These are phyloP conservation scores for Armadillidium nasatum DNA, from an alignment of 1,140 invertebrate genomes.

Conservation along the genomic window DNA sequence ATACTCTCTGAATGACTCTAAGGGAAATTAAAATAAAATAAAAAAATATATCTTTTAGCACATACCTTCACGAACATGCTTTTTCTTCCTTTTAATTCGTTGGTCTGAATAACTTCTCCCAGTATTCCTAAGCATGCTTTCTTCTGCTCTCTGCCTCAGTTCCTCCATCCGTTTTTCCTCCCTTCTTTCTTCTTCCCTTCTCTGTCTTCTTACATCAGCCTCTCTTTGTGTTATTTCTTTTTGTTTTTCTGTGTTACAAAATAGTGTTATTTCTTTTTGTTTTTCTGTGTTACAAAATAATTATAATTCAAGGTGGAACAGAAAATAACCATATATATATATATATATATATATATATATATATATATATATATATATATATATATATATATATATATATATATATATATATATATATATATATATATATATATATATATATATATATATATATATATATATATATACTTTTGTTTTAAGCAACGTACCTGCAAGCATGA, in stretches of 20 bases:
- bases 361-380: neutral
- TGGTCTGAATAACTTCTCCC: neutral
- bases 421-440: no score
- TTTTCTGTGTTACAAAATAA: neutral
- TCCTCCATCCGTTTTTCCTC: neutral
- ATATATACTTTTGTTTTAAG: no score
- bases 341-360: neutral
- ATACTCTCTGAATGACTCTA: no score
- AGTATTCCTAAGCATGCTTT: neutral
- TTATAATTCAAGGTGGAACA: no score
- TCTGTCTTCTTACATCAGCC: constrained; percentile 1
- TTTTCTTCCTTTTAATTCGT: neutral
- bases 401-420: no score
- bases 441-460: no score
- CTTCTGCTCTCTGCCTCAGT: neutral
- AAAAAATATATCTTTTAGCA: no score
- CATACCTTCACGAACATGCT: neutral
- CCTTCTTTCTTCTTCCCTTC: constrained; percentile 2
- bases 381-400: neutral
- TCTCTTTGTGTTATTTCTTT: constrained; percentile 2
- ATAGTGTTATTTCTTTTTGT: neutral
- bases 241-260: neutral
- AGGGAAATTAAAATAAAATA: no score
- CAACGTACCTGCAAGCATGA: neutral
- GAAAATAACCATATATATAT: neutral